phyloP scores from a whole-genome alignment of 2,888 invertebrate genomes.

The Eupithecia insigniata region DNA sequence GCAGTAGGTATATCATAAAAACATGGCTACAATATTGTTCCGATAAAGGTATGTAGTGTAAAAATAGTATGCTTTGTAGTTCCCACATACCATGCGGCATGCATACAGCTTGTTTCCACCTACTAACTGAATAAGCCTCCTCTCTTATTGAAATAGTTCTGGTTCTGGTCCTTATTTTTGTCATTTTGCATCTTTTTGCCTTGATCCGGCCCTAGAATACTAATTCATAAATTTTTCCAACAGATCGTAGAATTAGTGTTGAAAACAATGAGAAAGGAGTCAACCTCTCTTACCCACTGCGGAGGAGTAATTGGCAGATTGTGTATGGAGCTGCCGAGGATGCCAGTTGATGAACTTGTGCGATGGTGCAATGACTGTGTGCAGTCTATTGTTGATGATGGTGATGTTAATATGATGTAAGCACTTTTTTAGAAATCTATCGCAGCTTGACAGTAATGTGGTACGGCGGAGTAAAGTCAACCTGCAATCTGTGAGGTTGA shows the following conservation, averaged over 20 bases:
- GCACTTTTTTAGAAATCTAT: constrained; percentile 37
- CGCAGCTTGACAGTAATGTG: too few species aligned
- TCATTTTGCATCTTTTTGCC: neutral
- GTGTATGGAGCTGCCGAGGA: constrained; percentile 66
- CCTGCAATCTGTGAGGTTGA: too few species aligned
- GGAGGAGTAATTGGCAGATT: constrained; percentile 68
- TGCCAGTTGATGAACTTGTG: constrained; percentile 62
- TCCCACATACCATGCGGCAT: too few species aligned
- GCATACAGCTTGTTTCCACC: neutral
- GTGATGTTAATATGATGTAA: constrained; percentile 78
- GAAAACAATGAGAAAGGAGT: constrained; percentile 64
- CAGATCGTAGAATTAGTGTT: constrained; percentile 68
- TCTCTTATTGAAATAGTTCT: neutral
- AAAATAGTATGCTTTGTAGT: neutral
- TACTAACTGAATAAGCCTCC: neutral
- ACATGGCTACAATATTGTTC: neutral
- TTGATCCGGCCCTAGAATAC: neutral
- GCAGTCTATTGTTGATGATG: constrained; percentile 73
- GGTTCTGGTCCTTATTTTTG: neutral
- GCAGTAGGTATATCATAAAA: neutral
- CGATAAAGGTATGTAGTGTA: too few species aligned
- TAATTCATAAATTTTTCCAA: constrained; percentile 37
- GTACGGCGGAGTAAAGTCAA: too few species aligned
- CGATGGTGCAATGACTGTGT: constrained; percentile 72
- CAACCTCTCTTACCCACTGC: constrained; percentile 71